phyloP scores from a whole-genome alignment of 2,888 invertebrate genomes.

The Flabesymbios commensalis region DNA sequence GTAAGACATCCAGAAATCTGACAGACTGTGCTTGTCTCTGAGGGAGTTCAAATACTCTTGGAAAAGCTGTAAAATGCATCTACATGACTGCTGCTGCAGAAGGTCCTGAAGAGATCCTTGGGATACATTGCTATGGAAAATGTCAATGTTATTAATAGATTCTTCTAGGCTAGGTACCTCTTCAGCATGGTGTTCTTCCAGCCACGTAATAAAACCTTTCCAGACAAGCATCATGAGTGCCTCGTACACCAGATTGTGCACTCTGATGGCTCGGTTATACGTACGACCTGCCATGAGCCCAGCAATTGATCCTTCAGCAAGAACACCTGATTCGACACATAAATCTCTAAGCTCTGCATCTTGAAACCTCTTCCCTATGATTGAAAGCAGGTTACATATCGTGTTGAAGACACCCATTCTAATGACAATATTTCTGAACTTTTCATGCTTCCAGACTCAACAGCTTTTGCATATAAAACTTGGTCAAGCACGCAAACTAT shows the following conservation, averaged over 20 bases:
- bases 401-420: conserved; percentile 33
- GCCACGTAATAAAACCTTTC: conserved; percentile 11
- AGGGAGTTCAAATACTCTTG: conserved; percentile 7
- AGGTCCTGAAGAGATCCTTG: background rate
- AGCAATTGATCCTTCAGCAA: conserved; percentile 32
- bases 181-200: conserved; percentile 5
- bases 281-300: conserved; percentile 18
- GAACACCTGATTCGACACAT: conserved; percentile 27
- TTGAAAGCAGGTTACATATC: conserved; percentile 24
- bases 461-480: conserved; percentile 34
- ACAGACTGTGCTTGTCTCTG: conserved; percentile 10
- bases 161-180: background rate
- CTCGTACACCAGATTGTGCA: conserved; percentile 32
- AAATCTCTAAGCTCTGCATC: conserved; percentile 32
- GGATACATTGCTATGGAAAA: background rate
- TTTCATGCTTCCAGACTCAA: conserved; percentile 29
- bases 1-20: conserved; percentile 36
- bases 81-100: background rate
- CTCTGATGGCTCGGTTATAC: conserved; percentile 13
- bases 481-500: conserved; percentile 28
- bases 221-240: conserved; percentile 25
- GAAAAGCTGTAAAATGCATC: background rate
- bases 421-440: conserved; percentile 19
- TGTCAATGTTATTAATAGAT: background rate
- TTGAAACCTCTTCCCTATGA: conserved; percentile 32